A percentile compares a stretch with the other conserved stretches of the same genome.
phyloP scores from a whole-genome alignment of 1,140 invertebrate genomes.

The Triops cancriformis region DNA sequence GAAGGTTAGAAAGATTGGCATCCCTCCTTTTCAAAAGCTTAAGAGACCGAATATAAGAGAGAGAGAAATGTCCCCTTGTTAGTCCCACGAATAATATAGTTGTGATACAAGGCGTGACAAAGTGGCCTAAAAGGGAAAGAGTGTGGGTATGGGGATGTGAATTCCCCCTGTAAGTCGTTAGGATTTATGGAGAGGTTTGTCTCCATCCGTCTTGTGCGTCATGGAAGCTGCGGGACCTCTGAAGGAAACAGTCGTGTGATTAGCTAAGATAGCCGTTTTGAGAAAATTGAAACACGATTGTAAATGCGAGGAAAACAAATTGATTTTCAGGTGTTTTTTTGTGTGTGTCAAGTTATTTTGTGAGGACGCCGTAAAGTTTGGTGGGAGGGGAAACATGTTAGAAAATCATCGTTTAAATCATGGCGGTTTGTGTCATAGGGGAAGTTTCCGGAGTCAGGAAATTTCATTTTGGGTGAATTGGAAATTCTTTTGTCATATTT shows the following conservation, averaged over 20 bases:
- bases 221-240: background rate
- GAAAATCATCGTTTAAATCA: background rate
- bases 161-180: background rate
- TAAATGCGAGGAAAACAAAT: background rate
- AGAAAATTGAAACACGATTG: background rate
- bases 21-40: background rate
- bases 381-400: background rate
- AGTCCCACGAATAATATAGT: background rate
- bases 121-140: background rate
- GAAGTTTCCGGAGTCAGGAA: background rate
- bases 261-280: background rate
- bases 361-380: background rate
- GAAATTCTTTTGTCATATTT: background rate
- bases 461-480: background rate
- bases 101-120: constrained; percentile 13
- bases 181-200: background rate
- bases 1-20: too few relatives aligned
- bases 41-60: background rate
- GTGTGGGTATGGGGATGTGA: background rate
- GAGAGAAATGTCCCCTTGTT: constrained; percentile 3
- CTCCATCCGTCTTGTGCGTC: background rate
- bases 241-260: background rate
- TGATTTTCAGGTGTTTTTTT: background rate
- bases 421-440: background rate
- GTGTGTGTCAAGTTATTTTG: background rate